A percentile compares a stretch with the other conserved stretches of the same genome.
These are phyloP conservation scores for Cladopsammia gracilis DNA, from an alignment of 64 coral and sea anemone species.

Conservation along the genomic window DNA sequence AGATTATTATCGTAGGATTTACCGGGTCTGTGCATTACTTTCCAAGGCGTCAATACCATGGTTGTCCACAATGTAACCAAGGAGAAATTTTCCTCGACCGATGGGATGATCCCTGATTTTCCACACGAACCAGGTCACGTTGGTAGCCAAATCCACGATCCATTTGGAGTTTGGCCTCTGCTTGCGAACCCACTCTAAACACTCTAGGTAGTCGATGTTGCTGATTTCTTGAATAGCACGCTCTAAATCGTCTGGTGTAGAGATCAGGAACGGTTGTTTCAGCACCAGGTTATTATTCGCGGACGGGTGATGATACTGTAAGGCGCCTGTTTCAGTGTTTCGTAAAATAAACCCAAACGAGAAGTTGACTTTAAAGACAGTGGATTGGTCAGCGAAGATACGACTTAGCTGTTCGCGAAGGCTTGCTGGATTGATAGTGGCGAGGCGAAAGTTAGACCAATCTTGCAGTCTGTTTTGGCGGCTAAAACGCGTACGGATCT, in stretches of 20 bases:
- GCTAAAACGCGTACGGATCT: slow-evolving; percentile 6
- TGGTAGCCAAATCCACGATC: background rate
- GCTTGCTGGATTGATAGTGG: background rate
- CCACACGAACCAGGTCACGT: background rate
- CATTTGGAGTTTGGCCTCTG: slow-evolving; percentile 14
- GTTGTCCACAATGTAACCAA: background rate
- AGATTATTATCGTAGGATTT: background rate
- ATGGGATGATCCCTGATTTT: background rate
- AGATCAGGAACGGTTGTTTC: background rate
- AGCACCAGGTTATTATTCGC: no score
- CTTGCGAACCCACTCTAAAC: background rate
- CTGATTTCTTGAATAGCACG: no score
- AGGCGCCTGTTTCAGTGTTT: background rate
- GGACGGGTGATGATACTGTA: background rate
- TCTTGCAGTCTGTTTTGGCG: background rate
- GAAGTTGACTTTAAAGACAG: background rate
- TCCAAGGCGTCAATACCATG: background rate
- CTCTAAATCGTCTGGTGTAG: background rate
- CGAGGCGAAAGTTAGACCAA: slow-evolving; percentile 9
- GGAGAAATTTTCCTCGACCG: background rate
- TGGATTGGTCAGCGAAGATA: background rate
- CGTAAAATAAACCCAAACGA: background rate
- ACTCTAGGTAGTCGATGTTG: background rate
- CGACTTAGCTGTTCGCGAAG: background rate
- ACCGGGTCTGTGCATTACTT: background rate